Base-by-base conservation (phyloP, 2,113 vertebrate genomes). In the Callipepla squamata region DNA sequence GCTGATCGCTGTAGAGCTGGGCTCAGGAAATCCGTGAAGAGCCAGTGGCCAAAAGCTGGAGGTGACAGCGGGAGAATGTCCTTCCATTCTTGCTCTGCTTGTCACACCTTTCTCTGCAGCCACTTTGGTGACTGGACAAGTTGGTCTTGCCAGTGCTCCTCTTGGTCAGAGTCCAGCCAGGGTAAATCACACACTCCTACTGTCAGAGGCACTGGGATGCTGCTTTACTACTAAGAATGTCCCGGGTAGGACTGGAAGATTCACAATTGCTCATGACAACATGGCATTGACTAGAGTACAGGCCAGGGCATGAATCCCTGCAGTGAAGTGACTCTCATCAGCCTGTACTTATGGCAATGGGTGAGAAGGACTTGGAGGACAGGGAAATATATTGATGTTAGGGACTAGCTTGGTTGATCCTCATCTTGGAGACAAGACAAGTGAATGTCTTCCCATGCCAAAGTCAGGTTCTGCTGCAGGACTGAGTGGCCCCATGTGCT, bases 141-240 rank as follows among this genome's bases (percentile, higher is more conserved):
- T 5, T 36, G 7, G 9, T 67, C 70, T 67, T 63, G 18, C 34
- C 66, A 12, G 8, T 20, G 6, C 34, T 68, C 53, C 53, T 32
- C 53, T 55, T 32, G 14, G 4, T 42, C 53, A 85, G 12, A 63
- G 25, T 53, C 26, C 62, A 40, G 58, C 22, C 50, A 53, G 30
- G 25, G 30, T 30, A 21, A 62, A 53, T 36, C 40, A 36, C 53
- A 36, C 44, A 2, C 59, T 58, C 17, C 62, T 40, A 18, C n/a
- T 3, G 7, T 26, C 12, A 45, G 59, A 38, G 40, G 8, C 0
- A 0, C 2, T 68, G 25, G 6, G 40, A 51, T 61, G 32, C 32
- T 65, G 44, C 32, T 85, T 55, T 36, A 5, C 18, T 65, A 63
- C 18, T 65, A 63, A 73, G 75, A 48, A 79, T 38, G 34, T 50